A percentile compares a stretch with the other conserved stretches of the same genome.
Conservation (phyloP, 2,113 vertebrate species). For the Ardeotis arabs region DNA sequence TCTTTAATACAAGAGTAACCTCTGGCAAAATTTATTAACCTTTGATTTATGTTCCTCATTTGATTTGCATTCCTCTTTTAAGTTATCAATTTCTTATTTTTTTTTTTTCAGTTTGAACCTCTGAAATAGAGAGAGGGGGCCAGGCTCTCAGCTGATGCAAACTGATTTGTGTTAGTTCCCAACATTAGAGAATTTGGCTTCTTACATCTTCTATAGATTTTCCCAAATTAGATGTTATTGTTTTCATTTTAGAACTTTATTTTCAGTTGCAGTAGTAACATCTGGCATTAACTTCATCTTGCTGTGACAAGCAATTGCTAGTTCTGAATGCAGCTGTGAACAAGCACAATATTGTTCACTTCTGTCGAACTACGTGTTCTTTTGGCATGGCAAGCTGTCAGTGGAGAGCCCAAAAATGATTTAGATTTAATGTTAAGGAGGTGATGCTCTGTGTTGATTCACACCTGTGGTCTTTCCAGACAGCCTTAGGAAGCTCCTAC, state of each 20-base stretch:
- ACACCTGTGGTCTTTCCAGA: not conserved
- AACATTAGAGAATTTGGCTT: not conserved
- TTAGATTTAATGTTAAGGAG: not conserved
- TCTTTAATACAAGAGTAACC: slow-evolving; percentile 30
- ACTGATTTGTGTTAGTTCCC: not conserved
- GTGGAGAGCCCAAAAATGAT: not conserved
- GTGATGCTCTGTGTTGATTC: not conserved
- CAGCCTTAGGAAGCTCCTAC: not conserved
- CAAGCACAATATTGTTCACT: not conserved
- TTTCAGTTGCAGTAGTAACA: slow-evolving; percentile 15
- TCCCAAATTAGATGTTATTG: not conserved
- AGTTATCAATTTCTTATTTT: not conserved
- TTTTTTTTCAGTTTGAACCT: not conserved
- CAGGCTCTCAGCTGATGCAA: not conserved
- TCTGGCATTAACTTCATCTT: not conserved
- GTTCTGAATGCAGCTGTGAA: slow-evolving; percentile 2
- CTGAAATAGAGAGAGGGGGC: not conserved
- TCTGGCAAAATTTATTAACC: slow-evolving; percentile 48
- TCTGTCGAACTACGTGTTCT: not conserved
- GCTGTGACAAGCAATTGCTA: not conserved
- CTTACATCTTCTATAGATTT: not conserved
- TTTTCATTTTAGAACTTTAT: not conserved
- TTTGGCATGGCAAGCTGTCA: not conserved
- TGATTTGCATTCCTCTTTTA: not conserved
- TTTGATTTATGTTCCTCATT: slow-evolving; percentile 25